These are phyloP conservation scores for Platalea minor DNA, from an alignment of 2,797 vertebrate genomes.

Conservation along the genomic window DNA sequence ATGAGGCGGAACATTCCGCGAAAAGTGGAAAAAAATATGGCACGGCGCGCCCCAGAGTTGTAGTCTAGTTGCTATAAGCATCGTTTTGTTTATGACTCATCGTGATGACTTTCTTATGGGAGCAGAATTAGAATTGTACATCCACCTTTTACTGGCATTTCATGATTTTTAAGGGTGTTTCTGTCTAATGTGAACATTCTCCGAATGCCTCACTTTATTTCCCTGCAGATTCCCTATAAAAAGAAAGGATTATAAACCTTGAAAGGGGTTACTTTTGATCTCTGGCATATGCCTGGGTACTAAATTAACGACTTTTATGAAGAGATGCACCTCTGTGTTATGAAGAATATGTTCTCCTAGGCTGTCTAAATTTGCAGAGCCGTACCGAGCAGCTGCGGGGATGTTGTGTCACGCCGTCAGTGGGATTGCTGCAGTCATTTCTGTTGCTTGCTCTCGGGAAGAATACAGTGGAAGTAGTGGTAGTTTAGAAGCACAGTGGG, in stretches of 20 bases:
- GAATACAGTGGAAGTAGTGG: not conserved
- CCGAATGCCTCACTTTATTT: not conserved
- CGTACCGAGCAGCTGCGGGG: not conserved
- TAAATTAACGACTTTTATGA: conserved; percentile 17
- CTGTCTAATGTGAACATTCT: not conserved
- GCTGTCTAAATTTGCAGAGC: not conserved
- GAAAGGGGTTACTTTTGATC: conserved; percentile 17
- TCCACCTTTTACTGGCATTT: conserved; percentile 30
- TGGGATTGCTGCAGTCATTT: not conserved
- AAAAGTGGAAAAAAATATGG: not conserved
- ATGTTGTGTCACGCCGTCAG: not conserved
- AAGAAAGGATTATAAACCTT: not conserved
- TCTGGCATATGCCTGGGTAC: not conserved
- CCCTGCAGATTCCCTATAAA: not conserved
- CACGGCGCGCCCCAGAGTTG: not conserved
- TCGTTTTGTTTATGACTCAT: conserved; percentile 55
- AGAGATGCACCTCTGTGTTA: not conserved
- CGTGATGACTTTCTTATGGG: conserved; percentile 25
- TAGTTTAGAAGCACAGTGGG: not conserved
- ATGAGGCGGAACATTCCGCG: conserved; percentile 21
- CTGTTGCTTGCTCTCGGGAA: not conserved
- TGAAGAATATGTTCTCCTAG: not conserved
- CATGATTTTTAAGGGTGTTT: conserved; percentile 5
- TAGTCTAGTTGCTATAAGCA: conserved; percentile 25
- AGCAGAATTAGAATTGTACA: conserved; percentile 21